Evolutionary conservation across 92 coral and sea anemone genomes (phyloP), one percentile per base, ranked within the genome.

Genomic region (Isaurus tuberculatus): DNA sequence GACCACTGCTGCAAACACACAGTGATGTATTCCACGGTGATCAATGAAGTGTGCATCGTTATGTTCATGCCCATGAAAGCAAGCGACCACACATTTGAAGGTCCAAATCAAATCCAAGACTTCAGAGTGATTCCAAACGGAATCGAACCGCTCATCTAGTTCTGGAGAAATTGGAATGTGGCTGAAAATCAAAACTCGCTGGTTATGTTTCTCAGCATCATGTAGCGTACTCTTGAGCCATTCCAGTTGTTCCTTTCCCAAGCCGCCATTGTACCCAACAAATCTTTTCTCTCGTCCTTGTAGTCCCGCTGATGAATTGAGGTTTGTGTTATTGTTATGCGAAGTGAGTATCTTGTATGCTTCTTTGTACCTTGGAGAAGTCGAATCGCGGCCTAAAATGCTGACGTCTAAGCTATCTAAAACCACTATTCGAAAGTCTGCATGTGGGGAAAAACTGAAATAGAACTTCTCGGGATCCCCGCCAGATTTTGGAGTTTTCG

Each of bases 331-430:
- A 19, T 53, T 63, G 72, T 92, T 92, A 79, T 83, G 79, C 16
- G 63, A 70, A 3, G 86, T 87, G 29, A 92, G 40, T 65, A 88
- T 83, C n/a, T 83, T 72, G 14, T 77, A 5, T 6, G 88, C 97
- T 44, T 88, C 80, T 33, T 83, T 64, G 74, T 86, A 90, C 70
- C 84, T 78, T 15, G 60, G 42, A 19, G 89, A 83, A 6, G 73
- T 48, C 67, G 75, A 70, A 36, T 73, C 89, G 30, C 81, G 86
- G 15, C 93, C 97, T 57, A 92, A 88, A 55, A 86, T 64, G 61
- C 97, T 92, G 10, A 90, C 87, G 33, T 92, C 97, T 37, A 84
- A 86, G 40, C 91, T 88, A 44, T 92, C 97, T 75, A 92, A 42
- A 32, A 87, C 90, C 17, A 92, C 86, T 67, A 92, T 84, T 19